These are phyloP conservation scores for Hemicrepidius hirtus DNA, from an alignment of 2,888 invertebrate genomes.

Conservation along the genomic window DNA sequence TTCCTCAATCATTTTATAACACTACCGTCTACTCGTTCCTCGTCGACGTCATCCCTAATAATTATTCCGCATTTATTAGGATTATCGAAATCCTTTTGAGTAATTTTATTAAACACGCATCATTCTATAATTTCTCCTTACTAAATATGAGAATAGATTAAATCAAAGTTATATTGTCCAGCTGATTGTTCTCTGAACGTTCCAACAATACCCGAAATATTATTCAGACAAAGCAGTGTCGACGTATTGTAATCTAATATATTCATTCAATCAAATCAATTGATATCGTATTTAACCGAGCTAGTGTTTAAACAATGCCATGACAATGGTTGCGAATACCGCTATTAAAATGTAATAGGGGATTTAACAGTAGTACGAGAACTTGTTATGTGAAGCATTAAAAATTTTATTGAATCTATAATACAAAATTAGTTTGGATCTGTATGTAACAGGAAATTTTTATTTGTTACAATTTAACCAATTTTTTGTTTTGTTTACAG, in stretches of 20 bases:
- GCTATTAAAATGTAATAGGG: conserved; percentile 5
- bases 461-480: not conserved
- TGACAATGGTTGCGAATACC: conserved; percentile 17
- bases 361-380: not conserved
- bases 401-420: not conserved
- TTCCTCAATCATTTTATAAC: too few species aligned
- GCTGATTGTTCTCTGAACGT: not conserved
- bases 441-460: too few species aligned
- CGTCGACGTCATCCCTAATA: too few species aligned
- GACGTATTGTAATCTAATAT: conserved; percentile 20
- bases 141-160: not conserved
- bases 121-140: too few species aligned
- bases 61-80: too few species aligned
- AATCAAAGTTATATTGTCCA: not conserved
- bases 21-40: too few species aligned
- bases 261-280: conserved; percentile 36
- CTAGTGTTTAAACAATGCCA: conserved; percentile 11
- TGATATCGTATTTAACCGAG: conserved; percentile 13
- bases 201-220: not conserved
- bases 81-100: too few species aligned
- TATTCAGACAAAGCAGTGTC: not conserved
- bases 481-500: conserved; percentile 12
- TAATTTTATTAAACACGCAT: too few species aligned
- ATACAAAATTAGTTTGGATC: not conserved
- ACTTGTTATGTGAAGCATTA: not conserved